Evolutionary conservation across 2,113 vertebrate species (phyloP).

Genomic region (Equus quagga): DNA sequence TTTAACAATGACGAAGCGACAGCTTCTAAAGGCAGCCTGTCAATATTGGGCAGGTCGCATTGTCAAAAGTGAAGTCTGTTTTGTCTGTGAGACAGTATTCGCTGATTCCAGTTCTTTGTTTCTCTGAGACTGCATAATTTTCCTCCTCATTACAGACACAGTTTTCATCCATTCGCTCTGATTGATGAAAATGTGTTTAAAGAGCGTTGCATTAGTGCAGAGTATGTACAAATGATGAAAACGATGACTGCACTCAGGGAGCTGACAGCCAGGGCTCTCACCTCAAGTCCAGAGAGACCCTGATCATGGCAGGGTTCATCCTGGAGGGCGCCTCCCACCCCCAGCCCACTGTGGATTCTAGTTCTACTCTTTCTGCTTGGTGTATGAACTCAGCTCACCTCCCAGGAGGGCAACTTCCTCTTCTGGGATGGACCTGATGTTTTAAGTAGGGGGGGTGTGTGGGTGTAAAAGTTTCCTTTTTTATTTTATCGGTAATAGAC

Average conservation of each 20-base stretch:
- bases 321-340: no score
- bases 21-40: neutral
- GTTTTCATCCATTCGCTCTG: neutral
- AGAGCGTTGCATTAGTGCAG: accelerated
- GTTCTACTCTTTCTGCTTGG: accelerated
- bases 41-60: neutral
- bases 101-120: neutral
- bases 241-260: neutral
- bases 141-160: neutral
- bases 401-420: neutral
- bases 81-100: neutral
- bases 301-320: no score
- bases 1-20: accelerated
- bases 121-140: neutral
- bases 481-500: neutral
- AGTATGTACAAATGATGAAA: neutral
- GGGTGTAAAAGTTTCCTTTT: neutral
- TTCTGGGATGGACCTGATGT: neutral
- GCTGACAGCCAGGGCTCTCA: neutral
- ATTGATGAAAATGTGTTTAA: neutral
- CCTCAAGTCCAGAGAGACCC: neutral
- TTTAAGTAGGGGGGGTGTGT: neutral
- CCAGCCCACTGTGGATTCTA: accelerated
- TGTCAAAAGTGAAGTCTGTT: neutral
- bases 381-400: no score